Conservation (phyloP, 2,113 vertebrate species). For the Crypturellus undulatus region DNA sequence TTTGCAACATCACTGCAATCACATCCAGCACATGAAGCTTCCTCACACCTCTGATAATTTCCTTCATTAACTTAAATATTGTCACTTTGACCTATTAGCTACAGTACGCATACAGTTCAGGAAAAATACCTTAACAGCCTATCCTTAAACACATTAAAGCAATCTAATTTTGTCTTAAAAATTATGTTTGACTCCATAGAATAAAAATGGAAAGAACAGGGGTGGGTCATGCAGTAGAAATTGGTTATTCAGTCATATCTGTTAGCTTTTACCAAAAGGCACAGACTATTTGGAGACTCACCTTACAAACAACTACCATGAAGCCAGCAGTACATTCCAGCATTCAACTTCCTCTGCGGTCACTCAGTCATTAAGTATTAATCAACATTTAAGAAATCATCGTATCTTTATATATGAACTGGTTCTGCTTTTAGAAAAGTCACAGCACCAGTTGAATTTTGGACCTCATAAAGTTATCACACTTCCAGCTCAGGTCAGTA, state of each 20-base stretch:
- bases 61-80: not conserved
- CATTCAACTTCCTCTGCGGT: not conserved
- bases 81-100: not conserved
- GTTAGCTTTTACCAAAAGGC: not conserved
- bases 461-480: not conserved
- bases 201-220: not conserved
- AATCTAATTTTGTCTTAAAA: not conserved
- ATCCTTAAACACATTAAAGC: not conserved
- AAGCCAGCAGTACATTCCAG: not conserved
- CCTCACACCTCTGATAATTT: not conserved
- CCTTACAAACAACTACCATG: not conserved
- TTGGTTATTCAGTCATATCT: not conserved
- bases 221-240: not conserved
- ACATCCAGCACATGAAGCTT: not conserved
- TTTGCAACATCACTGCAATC: not conserved
- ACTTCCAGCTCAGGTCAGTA: not conserved
- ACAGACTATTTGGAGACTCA: not conserved
- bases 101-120: not conserved
- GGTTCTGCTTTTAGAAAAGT: not conserved
- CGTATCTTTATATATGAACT: not conserved
- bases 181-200: not conserved
- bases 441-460: not conserved
- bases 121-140: not conserved
- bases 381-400: not conserved
- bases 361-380: not conserved